A percentile compares a stretch with the other conserved stretches of the same genome.
These are phyloP conservation scores for Sus scrofa DNA, from an alignment of 2,113 vertebrate species.

Conservation along the genomic window DNA sequence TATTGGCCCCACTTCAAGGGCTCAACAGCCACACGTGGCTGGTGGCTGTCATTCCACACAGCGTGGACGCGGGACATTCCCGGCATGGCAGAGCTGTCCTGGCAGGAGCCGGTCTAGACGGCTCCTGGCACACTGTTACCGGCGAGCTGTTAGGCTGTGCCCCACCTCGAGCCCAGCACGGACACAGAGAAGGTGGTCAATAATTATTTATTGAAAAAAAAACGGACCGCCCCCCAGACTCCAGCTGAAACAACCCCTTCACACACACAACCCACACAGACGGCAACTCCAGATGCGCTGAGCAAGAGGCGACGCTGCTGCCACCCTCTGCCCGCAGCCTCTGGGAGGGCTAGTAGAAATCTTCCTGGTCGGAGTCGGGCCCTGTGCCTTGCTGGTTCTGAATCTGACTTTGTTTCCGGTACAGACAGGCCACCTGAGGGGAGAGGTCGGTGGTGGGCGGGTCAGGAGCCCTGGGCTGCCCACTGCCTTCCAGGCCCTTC, in stretches of 20 bases:
- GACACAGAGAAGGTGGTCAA: not conserved
- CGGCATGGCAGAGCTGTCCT: fast-evolving
- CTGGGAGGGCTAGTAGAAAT: conserved; percentile 86
- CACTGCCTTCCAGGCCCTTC: fast-evolving
- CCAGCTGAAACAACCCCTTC: not conserved
- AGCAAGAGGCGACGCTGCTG: not conserved
- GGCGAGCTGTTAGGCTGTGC: fast-evolving
- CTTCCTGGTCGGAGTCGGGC: conserved; percentile 85
- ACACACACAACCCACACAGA: not conserved
- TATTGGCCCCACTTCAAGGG: not conserved
- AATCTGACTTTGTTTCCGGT: conserved; percentile 95
- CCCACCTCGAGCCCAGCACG: not conserved
- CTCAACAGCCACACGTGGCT: fast-evolving
- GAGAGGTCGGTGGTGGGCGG: fast-evolving
- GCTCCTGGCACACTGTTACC: too few species aligned
- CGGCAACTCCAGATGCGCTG: fast-evolving
- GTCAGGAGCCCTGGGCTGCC: not conserved
- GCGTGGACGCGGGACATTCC: fast-evolving
- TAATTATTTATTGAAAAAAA: conserved; percentile 75
- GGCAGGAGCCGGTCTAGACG: not conserved
- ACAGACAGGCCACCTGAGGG: conserved; percentile 92
- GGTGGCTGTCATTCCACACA: fast-evolving
- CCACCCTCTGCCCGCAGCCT: fast-evolving
- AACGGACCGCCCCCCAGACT: not conserved
- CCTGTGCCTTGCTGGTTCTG: conserved; percentile 90